Base-by-base conservation (phyloP, 2,113 vertebrate species). In the Pachypanchax playfairii region DNA sequence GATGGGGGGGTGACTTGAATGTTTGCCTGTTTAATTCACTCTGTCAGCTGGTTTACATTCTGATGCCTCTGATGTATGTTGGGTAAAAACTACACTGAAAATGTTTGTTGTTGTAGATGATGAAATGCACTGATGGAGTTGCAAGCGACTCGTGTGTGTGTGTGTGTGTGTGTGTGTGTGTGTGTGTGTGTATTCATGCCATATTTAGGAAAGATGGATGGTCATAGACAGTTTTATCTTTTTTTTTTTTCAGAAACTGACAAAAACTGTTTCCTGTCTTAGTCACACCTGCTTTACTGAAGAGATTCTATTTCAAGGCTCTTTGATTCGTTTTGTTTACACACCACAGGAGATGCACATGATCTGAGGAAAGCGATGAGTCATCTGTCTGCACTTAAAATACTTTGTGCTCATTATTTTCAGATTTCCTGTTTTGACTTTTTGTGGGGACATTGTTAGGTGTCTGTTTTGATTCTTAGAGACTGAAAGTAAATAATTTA, bases 101-200 rank as follows among this genome's bases (percentile, higher is more conserved):
- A n/a, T 11, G n/a, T 66, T 46, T 59, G 0, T 62, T 21, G 11
- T 57, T 29, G 44, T 20, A 49, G 22, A 33, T 3, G 29, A 57
- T 38, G 58, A 72, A 29, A 71, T 48, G 22, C 38, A 56, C 75
- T 72, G 85, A 84, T 24, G 48, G 59, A 61, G 76, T 73, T 51
- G 20, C 36, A 38, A n/a, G n/a, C n/a, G n/a, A n/a, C n/a, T n/a
- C n/a, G n/a, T n/a, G n/a, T n/a, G n/a, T n/a, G n/a, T n/a, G n/a
- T n/a, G n/a, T n/a, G n/a, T n/a, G n/a, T n/a, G n/a, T n/a, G n/a
- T n/a, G n/a, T n/a, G n/a, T n/a, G n/a, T n/a, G n/a, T n/a, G n/a
- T n/a, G n/a, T n/a, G n/a, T n/a, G n/a, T n/a, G n/a, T n/a, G n/a
- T n/a, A n/a, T n/a, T n/a, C n/a, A n/a, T n/a, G n/a, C n/a, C n/a